These are phyloP conservation scores for Pseudococcus longispinus DNA, from an alignment of 2,888 invertebrate species.

Conservation along the genomic window DNA sequence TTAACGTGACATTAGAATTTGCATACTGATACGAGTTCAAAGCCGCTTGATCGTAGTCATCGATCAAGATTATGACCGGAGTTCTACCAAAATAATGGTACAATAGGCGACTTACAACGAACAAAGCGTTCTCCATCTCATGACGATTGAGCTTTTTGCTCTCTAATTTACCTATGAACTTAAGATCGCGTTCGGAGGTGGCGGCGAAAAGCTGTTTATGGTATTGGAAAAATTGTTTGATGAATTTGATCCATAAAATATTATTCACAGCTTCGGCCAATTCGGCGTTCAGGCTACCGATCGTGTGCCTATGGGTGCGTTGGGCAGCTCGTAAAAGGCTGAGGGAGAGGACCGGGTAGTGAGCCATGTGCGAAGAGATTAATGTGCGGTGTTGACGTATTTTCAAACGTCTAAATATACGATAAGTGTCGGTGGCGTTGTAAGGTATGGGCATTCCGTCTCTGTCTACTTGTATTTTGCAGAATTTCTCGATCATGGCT, in stretches of 20 bases:
- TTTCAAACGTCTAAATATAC: background rate
- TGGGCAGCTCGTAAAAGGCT: background rate
- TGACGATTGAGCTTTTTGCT: background rate
- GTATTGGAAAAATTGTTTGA: background rate
- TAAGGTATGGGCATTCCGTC: background rate
- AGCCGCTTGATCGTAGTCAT: background rate
- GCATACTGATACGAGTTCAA: background rate
- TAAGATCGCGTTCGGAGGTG: background rate
- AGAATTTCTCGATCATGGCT: background rate
- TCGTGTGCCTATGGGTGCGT: background rate
- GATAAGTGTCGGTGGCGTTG: background rate
- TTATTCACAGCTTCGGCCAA: background rate
- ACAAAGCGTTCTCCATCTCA: background rate
- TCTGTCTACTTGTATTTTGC: background rate
- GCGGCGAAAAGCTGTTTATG: background rate
- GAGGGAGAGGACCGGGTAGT: background rate
- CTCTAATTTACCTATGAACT: background rate
- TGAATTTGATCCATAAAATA: background rate
- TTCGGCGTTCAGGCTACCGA: background rate
- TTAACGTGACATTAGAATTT: background rate
- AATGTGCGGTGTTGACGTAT: background rate
- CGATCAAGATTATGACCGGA: background rate
- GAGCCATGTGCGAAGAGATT: background rate
- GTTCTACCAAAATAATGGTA: conserved; percentile 1
- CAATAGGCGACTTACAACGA: background rate